Evolutionary conservation across 2,888 invertebrate genomes (phyloP).

Genomic region (Pharmacophagus antenor): DNA sequence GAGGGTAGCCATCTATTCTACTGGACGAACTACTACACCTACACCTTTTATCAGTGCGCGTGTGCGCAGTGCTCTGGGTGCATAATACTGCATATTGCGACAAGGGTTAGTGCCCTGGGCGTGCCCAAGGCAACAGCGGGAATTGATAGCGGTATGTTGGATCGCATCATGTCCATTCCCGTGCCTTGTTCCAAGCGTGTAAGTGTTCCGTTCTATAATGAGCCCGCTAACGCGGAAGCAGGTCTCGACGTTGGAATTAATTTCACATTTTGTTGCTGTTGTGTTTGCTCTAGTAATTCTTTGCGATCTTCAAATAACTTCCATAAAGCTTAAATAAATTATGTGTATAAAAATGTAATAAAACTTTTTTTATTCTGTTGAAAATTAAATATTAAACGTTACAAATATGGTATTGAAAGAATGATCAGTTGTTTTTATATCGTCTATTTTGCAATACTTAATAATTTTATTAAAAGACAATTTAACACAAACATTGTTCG

Average conservation of each 20-base stretch:
- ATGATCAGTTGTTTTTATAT: neutral
- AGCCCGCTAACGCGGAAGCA: slow-evolving; percentile 46
- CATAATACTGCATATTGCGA: slow-evolving; percentile 53
- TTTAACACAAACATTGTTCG: no score
- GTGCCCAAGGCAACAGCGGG: slow-evolving; percentile 64
- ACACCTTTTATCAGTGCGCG: slow-evolving; percentile 44
- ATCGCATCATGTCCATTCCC: slow-evolving; percentile 54
- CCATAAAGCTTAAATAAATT: slow-evolving; percentile 24
- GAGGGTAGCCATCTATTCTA: slow-evolving; percentile 74
- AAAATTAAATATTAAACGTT: slow-evolving; percentile 14
- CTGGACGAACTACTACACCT: slow-evolving; percentile 58
- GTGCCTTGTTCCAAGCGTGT: slow-evolving; percentile 49
- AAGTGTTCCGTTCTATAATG: slow-evolving; percentile 46
- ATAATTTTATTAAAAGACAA: neutral
- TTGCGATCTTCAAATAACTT: slow-evolving; percentile 38
- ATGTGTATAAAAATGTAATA: slow-evolving; percentile 25
- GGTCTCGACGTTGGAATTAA: slow-evolving; percentile 36
- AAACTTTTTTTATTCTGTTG: slow-evolving; percentile 12
- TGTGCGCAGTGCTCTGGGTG: slow-evolving; percentile 43
- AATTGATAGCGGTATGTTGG: slow-evolving; percentile 57
- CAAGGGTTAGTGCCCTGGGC: slow-evolving; percentile 73
- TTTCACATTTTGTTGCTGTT: slow-evolving; percentile 35
- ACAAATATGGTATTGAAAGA: neutral
- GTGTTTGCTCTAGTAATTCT: slow-evolving; percentile 36
- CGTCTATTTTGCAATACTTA: neutral